phyloP scores from a whole-genome alignment of 2,797 vertebrate species.

The Sebastes melanostomus region DNA sequence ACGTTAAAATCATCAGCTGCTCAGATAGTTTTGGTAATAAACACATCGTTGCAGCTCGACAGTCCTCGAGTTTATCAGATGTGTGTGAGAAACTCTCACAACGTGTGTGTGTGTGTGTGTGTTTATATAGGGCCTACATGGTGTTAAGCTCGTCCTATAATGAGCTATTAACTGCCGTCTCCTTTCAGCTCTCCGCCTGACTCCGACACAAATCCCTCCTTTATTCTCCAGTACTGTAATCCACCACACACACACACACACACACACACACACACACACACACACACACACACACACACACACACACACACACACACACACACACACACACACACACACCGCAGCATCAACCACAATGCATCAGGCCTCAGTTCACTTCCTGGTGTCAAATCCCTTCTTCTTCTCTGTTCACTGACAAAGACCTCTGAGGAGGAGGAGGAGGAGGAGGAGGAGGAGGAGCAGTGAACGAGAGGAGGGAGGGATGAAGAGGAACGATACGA shows the following conservation, averaged over 20 bases:
- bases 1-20: background rate
- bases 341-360: slow-evolving; percentile 13
- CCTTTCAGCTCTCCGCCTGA: slow-evolving; percentile 49
- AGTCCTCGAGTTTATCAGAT: background rate
- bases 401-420: slow-evolving; percentile 31
- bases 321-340: slow-evolving; percentile 1
- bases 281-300: slow-evolving; percentile 14
- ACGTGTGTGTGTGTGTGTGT: background rate
- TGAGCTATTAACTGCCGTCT: slow-evolving; percentile 61
- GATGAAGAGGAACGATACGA: background rate
- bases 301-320: background rate
- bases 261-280: background rate
- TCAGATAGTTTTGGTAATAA: background rate
- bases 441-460: background rate
- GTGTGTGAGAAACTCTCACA: background rate
- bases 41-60: background rate
- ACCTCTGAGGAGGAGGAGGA: background rate
- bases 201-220: slow-evolving; percentile 77
- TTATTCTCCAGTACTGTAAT: slow-evolving; percentile 74
- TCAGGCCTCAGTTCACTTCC: slow-evolving; percentile 38
- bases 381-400: slow-evolving; percentile 45
- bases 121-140: slow-evolving; percentile 8
- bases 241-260: slow-evolving; percentile 35
- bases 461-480: too few relatives aligned
- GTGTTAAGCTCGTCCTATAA: slow-evolving; percentile 50